Conservation (phyloP, 2,888 invertebrate genomes). For the Hypomecis punctinalis region DNA sequence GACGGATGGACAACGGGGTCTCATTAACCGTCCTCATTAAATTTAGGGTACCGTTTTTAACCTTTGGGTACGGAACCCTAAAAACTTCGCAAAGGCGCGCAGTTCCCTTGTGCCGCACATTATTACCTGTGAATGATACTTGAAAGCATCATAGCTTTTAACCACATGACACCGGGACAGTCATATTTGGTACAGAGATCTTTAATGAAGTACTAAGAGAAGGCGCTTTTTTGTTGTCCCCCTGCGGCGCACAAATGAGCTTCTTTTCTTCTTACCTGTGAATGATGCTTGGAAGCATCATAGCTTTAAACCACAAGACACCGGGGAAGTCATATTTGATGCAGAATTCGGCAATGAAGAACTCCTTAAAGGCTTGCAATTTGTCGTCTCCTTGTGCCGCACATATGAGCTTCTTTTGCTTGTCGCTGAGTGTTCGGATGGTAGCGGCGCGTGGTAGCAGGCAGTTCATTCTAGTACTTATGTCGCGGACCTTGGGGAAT, state of each 20-base stretch:
- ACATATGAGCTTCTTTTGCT: constrained; percentile 65
- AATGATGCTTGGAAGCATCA: constrained; percentile 92
- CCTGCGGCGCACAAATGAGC: neutral
- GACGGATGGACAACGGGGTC: too few relatives aligned
- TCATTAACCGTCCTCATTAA: too few relatives aligned
- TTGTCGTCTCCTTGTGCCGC: constrained; percentile 78
- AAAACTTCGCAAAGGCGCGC: too few relatives aligned
- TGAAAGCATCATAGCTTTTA: too few relatives aligned
- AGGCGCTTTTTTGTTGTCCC: too few relatives aligned
- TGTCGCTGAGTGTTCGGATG: constrained; percentile 65
- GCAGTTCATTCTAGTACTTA: constrained; percentile 77
- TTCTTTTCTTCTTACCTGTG: constrained; percentile 84
- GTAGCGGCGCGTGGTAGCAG: constrained; percentile 74
- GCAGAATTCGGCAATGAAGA: constrained; percentile 95
- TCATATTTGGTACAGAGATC: neutral
- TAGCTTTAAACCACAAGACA: constrained; percentile 93
- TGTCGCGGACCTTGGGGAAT: constrained; percentile 67
- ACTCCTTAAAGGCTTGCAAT: constrained; percentile 80
- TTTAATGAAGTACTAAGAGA: too few relatives aligned
- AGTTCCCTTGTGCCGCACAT: too few relatives aligned
- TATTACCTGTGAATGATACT: too few relatives aligned
- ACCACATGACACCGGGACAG: too few relatives aligned
- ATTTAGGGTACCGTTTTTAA: too few relatives aligned
- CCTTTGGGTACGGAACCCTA: too few relatives aligned
- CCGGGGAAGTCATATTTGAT: constrained; percentile 89